These are phyloP conservation scores for Plodia interpunctella DNA, from an alignment of 1,140 invertebrate genomes.

Conservation along the genomic window DNA sequence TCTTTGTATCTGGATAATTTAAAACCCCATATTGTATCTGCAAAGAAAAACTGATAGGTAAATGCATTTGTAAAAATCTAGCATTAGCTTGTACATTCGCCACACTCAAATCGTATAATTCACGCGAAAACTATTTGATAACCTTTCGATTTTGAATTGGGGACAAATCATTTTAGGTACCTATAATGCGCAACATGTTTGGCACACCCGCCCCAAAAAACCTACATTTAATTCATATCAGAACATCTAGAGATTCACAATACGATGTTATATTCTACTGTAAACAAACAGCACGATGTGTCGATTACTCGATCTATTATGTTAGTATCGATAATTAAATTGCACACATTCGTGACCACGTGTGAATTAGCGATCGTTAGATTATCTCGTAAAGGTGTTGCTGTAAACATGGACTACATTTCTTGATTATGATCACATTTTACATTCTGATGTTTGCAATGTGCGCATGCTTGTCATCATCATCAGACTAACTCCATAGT, in stretches of 20 bases:
- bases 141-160: too few species aligned
- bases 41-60: too few species aligned
- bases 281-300: conserved; percentile 10
- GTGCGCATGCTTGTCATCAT: too few species aligned
- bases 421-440: conserved; percentile 18
- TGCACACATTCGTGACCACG: conserved; percentile 18
- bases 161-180: too few species aligned
- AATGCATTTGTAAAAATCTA: too few species aligned
- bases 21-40: conserved; percentile 43
- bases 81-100: too few species aligned
- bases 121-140: too few species aligned
- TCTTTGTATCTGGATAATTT: conserved; percentile 21
- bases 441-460: too few species aligned
- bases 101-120: too few species aligned
- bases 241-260: not conserved
- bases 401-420: conserved; percentile 1
- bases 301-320: conserved; percentile 22
- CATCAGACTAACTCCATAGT: too few species aligned
- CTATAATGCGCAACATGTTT: too few species aligned
- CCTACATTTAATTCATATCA: not conserved
- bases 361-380: conserved; percentile 12
- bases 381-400: conserved; percentile 7
- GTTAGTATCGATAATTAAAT: conserved; percentile 22
- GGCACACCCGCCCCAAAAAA: too few species aligned
- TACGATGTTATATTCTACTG: not conserved